Percentiles rank a stretch among this genome's conserved stretches.
Conservation (phyloP, 2,113 vertebrate genomes). For the Sphaerodactylus townsendi region DNA sequence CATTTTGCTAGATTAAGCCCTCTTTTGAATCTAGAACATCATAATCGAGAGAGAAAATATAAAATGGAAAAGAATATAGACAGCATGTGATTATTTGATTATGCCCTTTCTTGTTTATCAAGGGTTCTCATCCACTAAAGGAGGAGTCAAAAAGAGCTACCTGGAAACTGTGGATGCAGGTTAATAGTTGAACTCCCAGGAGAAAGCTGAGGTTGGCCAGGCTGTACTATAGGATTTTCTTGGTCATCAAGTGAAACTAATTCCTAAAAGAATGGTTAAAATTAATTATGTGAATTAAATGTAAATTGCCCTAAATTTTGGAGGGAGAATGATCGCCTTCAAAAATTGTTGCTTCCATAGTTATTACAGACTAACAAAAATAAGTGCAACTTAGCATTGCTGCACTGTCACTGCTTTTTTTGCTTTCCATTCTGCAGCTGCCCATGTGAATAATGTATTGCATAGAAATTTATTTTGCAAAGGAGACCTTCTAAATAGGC, state of each 20-base stretch:
- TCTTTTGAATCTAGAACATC: background rate
- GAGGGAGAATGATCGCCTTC: background rate
- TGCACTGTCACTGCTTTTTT: background rate
- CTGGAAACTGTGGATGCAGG: slow-evolving; percentile 83
- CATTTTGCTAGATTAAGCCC: background rate
- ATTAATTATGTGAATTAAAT: slow-evolving; percentile 23
- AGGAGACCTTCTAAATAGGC: background rate
- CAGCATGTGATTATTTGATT: background rate
- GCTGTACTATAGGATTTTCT: slow-evolving; percentile 79
- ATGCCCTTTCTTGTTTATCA: background rate
- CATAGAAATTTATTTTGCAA: slow-evolving; percentile 7
- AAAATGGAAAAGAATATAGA: slow-evolving; percentile 15
- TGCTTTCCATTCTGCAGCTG: background rate
- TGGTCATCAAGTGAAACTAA: slow-evolving; percentile 73
- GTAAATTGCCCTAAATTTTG: background rate
- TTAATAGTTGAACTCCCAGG: slow-evolving; percentile 87
- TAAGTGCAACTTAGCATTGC: background rate
- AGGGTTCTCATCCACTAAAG: background rate
- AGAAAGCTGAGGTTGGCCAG: slow-evolving; percentile 86
- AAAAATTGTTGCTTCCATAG: slow-evolving; percentile 3
- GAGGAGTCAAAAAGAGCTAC: slow-evolving; percentile 70
- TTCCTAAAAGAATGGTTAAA: slow-evolving; percentile 63
- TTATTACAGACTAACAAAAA: slow-evolving; percentile 20
- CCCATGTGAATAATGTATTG: slow-evolving; percentile 7
- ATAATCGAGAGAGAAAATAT: background rate